Conservation (phyloP, 1,140 invertebrate species). For the Cryptotermes secundus region DNA sequence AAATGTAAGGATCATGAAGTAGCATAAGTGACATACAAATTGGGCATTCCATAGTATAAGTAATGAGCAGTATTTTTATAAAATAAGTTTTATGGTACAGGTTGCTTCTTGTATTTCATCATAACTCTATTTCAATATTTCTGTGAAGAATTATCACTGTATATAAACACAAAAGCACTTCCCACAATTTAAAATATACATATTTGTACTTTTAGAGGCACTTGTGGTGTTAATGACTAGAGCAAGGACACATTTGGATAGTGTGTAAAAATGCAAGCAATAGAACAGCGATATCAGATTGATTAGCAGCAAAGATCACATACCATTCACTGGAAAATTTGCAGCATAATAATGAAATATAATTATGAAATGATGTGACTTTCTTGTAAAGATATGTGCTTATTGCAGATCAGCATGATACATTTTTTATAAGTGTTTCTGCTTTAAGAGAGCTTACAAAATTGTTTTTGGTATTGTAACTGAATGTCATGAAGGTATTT, state of each 20-base stretch:
- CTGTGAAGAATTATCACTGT: neutral
- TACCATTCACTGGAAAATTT: neutral
- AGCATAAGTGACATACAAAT: neutral
- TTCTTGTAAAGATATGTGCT: neutral
- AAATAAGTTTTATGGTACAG: neutral
- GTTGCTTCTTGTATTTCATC: neutral
- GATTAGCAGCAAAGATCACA: neutral
- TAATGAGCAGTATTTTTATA: neutral
- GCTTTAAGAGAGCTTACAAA: neutral
- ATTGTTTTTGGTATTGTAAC: neutral
- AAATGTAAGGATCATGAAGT: neutral
- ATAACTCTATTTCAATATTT: neutral
- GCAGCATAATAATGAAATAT: neutral
- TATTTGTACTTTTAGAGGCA: neutral
- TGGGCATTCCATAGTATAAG: neutral
- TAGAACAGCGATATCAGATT: neutral
- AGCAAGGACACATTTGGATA: neutral
- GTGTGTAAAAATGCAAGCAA: neutral
- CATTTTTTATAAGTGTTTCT: neutral
- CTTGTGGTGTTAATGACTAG: slow-evolving; percentile 17
- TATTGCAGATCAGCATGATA: neutral
- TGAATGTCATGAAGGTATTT: neutral
- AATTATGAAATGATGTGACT: neutral
- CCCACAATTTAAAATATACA: neutral
- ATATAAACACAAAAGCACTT: neutral